A percentile compares a stretch with the other conserved stretches of the same genome.
These are phyloP conservation scores for Columba livia DNA, from an alignment of 2,113 vertebrate species.

Conservation along the genomic window DNA sequence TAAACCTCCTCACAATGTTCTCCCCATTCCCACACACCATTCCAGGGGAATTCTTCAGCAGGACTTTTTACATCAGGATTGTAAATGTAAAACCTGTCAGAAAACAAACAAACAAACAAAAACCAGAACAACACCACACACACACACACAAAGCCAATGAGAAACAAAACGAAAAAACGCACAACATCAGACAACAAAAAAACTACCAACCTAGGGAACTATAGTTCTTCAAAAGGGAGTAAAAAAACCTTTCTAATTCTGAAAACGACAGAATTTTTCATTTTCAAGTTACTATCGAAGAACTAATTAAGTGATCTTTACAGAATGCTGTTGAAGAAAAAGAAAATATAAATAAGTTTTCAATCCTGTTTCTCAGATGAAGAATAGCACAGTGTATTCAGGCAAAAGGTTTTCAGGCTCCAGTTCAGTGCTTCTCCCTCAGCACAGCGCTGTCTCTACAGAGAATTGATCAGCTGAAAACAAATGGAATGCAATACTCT, in stretches of 20 bases:
- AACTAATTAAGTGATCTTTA: neutral
- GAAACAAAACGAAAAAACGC: too few species aligned
- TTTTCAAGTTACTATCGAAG: neutral
- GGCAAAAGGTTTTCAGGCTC: neutral
- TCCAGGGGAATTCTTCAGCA: neutral
- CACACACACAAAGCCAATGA: too few species aligned
- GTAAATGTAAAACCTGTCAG: neutral
- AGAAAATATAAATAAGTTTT: neutral
- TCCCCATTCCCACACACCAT: neutral
- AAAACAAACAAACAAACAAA: neutral
- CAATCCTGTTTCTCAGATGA: neutral
- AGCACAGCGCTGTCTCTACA: neutral
- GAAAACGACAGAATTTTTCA: neutral
- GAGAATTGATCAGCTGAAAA: neutral
- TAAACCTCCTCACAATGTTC: neutral
- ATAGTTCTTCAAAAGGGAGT: neutral
- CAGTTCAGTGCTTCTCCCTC: neutral
- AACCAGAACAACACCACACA: neutral
- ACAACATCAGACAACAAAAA: neutral
- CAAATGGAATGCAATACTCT: neutral
- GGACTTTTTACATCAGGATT: neutral
- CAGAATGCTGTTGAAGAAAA: constrained; percentile 18
- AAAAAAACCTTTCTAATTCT: neutral
- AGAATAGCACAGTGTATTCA: neutral
- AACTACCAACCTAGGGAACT: neutral